Conservation (phyloP, 2,797 vertebrate genomes). For the Leptatherina wallacei region DNA sequence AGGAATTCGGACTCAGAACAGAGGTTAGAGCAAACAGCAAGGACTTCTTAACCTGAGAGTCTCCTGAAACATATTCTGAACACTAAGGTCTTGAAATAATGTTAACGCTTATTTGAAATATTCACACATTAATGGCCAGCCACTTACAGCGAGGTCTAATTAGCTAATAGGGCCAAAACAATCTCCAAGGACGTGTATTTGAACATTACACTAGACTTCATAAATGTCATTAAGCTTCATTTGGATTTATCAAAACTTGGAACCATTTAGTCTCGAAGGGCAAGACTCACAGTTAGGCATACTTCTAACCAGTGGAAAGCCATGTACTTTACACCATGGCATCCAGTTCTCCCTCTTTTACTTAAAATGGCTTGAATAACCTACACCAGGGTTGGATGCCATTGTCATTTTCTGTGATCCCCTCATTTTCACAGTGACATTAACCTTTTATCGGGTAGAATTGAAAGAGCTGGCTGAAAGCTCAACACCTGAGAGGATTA, state of each 20-base stretch:
- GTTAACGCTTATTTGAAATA: constrained; percentile 40
- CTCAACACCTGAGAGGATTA: neutral
- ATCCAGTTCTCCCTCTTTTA: neutral
- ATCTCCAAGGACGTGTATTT: constrained; percentile 54
- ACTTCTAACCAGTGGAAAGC: neutral
- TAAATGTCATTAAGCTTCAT: constrained; percentile 66
- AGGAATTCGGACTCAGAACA: neutral
- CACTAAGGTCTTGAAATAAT: constrained; percentile 34
- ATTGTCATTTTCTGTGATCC: neutral
- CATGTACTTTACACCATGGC: neutral
- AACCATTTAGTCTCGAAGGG: neutral
- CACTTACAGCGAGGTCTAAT: constrained; percentile 57
- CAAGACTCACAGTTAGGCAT: neutral
- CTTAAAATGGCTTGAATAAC: neutral
- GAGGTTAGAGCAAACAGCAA: neutral
- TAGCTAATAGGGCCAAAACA: constrained; percentile 62
- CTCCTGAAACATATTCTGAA: constrained; percentile 1
- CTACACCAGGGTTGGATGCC: neutral
- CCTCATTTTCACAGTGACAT: neutral
- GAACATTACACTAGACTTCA: constrained; percentile 72
- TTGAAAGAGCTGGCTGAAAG: neutral
- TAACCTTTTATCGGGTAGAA: neutral
- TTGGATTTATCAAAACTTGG: neutral
- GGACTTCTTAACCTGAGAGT: constrained; percentile 1
- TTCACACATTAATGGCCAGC: constrained; percentile 56